Percentiles rank a stretch among this genome's conserved stretches.
phyloP scores from a whole-genome alignment of 1,140 invertebrate species.

The Chlorops oryzae region DNA sequence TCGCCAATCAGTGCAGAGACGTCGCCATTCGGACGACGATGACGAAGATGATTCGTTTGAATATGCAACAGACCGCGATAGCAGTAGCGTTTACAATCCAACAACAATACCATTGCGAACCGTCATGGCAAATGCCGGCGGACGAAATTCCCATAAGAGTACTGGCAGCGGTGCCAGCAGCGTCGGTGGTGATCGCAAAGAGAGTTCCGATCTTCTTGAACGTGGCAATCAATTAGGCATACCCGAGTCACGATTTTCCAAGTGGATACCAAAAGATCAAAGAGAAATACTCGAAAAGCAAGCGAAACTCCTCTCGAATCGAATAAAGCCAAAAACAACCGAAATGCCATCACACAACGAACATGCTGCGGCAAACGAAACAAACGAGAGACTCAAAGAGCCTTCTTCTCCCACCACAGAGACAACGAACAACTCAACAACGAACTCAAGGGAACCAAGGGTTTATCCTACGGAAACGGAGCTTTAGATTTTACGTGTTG shows the following conservation, averaged over 20 bases:
- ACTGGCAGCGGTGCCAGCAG: neutral
- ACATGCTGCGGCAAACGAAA: constrained; percentile 2
- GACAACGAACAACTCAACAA: neutral
- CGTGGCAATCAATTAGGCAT: constrained; percentile 42
- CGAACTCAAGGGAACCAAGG: neutral
- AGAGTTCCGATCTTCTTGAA: constrained; percentile 29
- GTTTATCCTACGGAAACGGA: neutral
- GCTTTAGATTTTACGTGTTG: too few relatives aligned
- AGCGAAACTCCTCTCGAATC: constrained; percentile 29
- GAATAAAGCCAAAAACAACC: constrained; percentile 19
- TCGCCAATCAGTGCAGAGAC: constrained; percentile 27
- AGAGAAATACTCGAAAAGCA: constrained; percentile 40
- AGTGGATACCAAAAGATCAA: constrained; percentile 45
- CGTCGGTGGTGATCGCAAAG: constrained; percentile 9
- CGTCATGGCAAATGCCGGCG: constrained; percentile 33
- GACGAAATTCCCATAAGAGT: constrained; percentile 23
- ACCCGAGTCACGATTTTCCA: constrained; percentile 39
- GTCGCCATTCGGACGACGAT: constrained; percentile 14
- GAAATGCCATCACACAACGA: constrained; percentile 10
- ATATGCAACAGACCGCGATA: constrained; percentile 42
- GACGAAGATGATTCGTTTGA: constrained; percentile 42
- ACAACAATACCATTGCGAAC: constrained; percentile 33
- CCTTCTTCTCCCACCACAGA: constrained; percentile 12
- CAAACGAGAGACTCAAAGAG: neutral
- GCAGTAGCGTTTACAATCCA: constrained; percentile 39